Evolutionary conservation across 1,140 invertebrate species (phyloP), one percentile per base, ranked within the genome.

Genomic region (Psilanteris sp.): DNA sequence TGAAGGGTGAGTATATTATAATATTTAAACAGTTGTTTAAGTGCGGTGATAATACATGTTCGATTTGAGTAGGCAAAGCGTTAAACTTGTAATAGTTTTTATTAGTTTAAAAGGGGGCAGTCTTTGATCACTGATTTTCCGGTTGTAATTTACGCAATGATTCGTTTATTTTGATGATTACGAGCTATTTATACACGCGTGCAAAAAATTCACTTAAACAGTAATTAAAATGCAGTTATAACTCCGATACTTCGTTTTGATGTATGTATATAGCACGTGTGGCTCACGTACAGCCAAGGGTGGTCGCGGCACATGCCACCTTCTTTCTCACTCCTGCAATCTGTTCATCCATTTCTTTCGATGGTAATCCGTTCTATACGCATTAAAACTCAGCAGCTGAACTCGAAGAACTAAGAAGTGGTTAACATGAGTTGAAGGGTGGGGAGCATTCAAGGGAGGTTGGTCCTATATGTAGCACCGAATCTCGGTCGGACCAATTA

Each of bases 391-490:
- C 48, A 73, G 68, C 72, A 77, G 71, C 71, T 75, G 68, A 74
- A 68, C 71, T 34, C 52, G 68, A 66, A 72, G 79, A 77, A 72
- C 50, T 70, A 54, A 76, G 79, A 74, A 75, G 79, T 76, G 76
- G 66, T 77, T 78, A 71, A 68, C 75, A 54, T 41, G 13, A 64
- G 64, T 39, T 61, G 39, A 64, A 72, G 71, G 50, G 79, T 72
- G 74, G 81, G 81, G 79, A 59, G 64, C 15, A 62, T 62, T 77
- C 57, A 79, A 86, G 83, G 84, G 84, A 85, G 78, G 81, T 81
- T 83, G 80, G 64, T 83, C 71, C 86, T 88, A 88, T 88, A 88
- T 88, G 87, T 88, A 88, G 87, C 83, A 81, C 84, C 80, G 84
- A 84, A 84, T 81, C 77, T 81, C 81, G 81, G 83, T 76, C 82